These are phyloP conservation scores for Anoplius nigerrimus DNA, from an alignment of 2,888 invertebrate species.

Conservation along the genomic window DNA sequence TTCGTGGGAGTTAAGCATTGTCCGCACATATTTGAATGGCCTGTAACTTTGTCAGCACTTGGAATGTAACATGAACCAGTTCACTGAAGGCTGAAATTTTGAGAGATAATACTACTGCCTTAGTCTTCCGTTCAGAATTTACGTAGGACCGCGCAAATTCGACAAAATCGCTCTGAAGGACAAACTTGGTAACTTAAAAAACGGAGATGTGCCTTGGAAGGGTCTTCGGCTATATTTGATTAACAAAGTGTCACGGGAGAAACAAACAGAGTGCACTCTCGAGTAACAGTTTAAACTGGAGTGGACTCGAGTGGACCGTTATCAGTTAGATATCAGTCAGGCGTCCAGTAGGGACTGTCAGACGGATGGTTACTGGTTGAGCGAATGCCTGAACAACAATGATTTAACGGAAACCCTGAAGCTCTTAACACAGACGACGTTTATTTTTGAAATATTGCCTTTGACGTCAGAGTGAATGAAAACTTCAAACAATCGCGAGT, in stretches of 20 bases:
- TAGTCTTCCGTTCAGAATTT: too few relatives aligned
- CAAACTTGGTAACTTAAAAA: too few relatives aligned
- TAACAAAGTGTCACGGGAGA: slow-evolving; percentile 44
- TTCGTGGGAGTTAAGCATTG: too few relatives aligned
- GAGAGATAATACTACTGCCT: too few relatives aligned
- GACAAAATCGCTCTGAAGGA: too few relatives aligned
- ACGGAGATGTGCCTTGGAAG: not conserved
- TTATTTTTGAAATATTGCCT: slow-evolving; percentile 28
- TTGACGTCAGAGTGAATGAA: slow-evolving; percentile 5
- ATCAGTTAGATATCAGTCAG: slow-evolving; percentile 34
- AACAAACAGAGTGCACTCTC: slow-evolving; percentile 42
- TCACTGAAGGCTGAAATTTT: too few relatives aligned
- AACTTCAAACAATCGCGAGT: slow-evolving; percentile 9
- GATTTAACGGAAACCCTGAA: slow-evolving; percentile 31
- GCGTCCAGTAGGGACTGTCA: slow-evolving; percentile 27
- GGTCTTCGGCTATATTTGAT: slow-evolving; percentile 37
- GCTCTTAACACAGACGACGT: slow-evolving; percentile 10
- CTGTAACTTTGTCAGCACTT: too few relatives aligned
- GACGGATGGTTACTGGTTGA: slow-evolving; percentile 17
- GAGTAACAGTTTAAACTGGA: slow-evolving; percentile 35
- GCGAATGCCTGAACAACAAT: slow-evolving; percentile 41
- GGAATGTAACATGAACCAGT: too few relatives aligned
- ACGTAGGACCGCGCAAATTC: too few relatives aligned
- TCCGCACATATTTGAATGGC: too few relatives aligned
- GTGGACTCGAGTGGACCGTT: slow-evolving; percentile 59